Base-by-base conservation (phyloP, 2,113 vertebrate species). In the Prunella fulvescens region DNA sequence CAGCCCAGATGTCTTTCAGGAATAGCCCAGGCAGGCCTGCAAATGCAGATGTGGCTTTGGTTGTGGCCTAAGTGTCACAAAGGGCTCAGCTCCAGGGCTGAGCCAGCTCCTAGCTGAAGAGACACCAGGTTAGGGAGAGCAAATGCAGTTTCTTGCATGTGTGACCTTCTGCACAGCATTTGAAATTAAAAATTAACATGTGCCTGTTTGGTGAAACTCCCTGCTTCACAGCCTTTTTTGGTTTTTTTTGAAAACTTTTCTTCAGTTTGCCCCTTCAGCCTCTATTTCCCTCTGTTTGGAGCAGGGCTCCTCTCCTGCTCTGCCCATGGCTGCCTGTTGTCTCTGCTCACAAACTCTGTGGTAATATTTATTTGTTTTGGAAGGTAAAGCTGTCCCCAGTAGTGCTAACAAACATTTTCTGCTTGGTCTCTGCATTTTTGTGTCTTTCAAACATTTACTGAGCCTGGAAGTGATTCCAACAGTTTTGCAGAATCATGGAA, bases 11-110 rank as follows among this genome's bases (percentile, higher is more conserved):
- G 10, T 66, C 40, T 65, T 18, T 65, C 50, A 70, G 56, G 22
- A 19, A 19, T 37, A 56, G 24, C 25, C 37, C 39, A 58, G 44
- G 25, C 19, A 74, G 40, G 14, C 17, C 71, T 0, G 0, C 37
- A 81, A 28, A 29, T n/a, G 11, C 57, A 66, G 9, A 18, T 29
- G 8, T 35, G 29, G 33, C 29, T 74, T 69, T 57, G 19, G 13
- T 66, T 23, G 8, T 61, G 67, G 29, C 26, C 62, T 7, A 11
- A 81, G 29, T 28, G 39, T 48, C 48, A 24, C 2, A 11, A 22
- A 42, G 64, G 37, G 37, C 37, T 37, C 37, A 37, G 48, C 26
- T 77, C 19, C 58, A 72, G 53, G 73, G 31, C 58, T 88, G 58
- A 62, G 47, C 33, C 37, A 61, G 33, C n/a, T 76, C 12, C 25